These are phyloP conservation scores for Semnornis frantzii DNA, from an alignment of 2,113 vertebrate genomes.

Conservation along the genomic window DNA sequence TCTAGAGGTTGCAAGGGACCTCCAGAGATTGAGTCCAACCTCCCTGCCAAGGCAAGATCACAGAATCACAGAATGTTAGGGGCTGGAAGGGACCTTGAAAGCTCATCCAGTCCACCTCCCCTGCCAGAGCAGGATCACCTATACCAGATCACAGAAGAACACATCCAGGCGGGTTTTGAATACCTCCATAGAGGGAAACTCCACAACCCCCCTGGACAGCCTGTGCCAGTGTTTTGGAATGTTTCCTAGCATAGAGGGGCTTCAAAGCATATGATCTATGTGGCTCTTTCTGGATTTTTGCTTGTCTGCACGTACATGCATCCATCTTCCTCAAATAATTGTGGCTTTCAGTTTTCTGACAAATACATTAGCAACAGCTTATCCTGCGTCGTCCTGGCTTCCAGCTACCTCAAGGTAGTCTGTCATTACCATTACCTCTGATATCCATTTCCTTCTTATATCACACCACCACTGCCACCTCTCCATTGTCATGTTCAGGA, in stretches of 20 bases:
- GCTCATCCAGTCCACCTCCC: no score
- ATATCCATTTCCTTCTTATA: neutral
- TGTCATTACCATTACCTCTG: neutral
- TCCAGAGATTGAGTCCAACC: no score
- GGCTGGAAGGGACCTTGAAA: no score
- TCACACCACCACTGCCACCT: neutral
- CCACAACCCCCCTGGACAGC: no score
- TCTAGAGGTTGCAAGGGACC: no score
- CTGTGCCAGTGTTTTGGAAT: neutral
- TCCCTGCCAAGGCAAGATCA: no score
- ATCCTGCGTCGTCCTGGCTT: neutral
- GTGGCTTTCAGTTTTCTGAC: neutral
- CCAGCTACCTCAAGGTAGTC: rapidly evolving
- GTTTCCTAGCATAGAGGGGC: neutral
- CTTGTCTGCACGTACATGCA: neutral
- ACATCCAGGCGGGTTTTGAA: no score
- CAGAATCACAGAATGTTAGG: no score
- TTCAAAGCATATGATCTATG: rapidly evolving
- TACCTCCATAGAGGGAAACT: no score
- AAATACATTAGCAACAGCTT: neutral
- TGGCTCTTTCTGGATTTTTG: neutral
- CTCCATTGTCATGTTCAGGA: neutral
- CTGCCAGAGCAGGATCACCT: no score
- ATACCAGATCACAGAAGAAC: no score
- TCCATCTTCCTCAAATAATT: neutral